Conservation (phyloP, 2,888 invertebrate genomes). For the Clepsis dumicolana region DNA sequence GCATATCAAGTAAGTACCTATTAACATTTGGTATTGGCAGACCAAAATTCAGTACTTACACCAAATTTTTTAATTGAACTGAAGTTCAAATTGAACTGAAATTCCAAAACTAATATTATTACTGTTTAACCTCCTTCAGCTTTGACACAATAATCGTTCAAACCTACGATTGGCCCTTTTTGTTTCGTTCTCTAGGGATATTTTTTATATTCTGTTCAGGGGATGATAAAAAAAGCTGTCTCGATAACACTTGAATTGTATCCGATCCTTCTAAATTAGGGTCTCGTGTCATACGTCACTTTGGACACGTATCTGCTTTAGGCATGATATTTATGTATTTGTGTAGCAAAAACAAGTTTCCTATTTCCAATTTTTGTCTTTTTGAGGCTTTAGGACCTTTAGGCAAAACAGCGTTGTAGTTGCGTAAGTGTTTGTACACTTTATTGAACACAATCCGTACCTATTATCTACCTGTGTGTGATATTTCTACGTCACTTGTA, state of each 20-base stretch:
- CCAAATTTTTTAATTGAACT: no score
- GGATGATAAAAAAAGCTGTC: neutral
- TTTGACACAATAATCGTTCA: neutral
- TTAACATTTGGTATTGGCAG: neutral
- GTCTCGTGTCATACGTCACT: neutral
- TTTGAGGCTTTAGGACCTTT: neutral
- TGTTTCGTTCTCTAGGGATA: neutral
- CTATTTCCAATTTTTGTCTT: neutral
- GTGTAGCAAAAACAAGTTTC: neutral
- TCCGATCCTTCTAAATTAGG: constrained; percentile 4
- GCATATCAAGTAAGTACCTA: no score
- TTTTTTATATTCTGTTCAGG: neutral
- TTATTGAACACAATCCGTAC: no score
- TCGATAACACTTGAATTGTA: neutral
- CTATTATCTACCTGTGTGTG: no score
- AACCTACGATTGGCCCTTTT: neutral
- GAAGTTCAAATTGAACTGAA: neutral
- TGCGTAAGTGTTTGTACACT: no score
- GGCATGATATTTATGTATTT: constrained; percentile 2
- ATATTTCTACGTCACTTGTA: no score
- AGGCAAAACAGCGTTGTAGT: no score
- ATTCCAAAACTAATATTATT: no score
- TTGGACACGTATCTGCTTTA: neutral
- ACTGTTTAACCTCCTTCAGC: neutral
- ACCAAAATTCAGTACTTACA: neutral